Conservation (phyloP, 2,888 invertebrate species). For the Tenodera sinensis region DNA sequence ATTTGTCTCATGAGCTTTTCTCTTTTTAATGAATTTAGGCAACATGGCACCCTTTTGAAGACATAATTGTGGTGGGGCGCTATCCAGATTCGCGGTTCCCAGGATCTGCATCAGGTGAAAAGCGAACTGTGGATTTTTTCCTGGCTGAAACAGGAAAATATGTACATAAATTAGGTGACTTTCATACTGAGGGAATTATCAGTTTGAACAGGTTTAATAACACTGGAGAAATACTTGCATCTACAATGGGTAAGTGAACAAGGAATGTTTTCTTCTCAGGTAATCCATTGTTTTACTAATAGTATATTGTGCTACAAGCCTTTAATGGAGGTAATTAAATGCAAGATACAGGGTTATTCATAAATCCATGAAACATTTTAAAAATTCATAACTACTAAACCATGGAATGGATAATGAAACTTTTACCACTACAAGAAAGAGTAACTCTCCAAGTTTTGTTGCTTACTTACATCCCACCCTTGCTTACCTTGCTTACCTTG, state of each 20-base stretch:
- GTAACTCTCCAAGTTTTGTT: too few species aligned
- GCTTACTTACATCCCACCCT: too few species aligned
- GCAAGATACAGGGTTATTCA: too few species aligned
- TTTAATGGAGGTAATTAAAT: too few species aligned
- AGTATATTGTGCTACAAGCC: too few species aligned
- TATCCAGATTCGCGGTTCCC: slow-evolving; percentile 40
- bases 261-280: not conserved
- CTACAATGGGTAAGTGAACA: not conserved
- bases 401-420: too few species aligned
- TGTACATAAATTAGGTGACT: slow-evolving; percentile 36
- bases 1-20: not conserved
- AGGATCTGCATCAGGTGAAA: slow-evolving; percentile 33
- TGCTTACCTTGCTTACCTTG: too few species aligned
- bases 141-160: slow-evolving; percentile 40
- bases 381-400: too few species aligned
- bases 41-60: slow-evolving; percentile 46
- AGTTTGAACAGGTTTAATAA: slow-evolving; percentile 42
- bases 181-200: slow-evolving; percentile 34
- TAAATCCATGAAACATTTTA: too few species aligned
- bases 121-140: slow-evolving; percentile 43
- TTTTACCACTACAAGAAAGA: too few species aligned
- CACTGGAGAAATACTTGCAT: slow-evolving; percentile 40
- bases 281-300: too few species aligned
- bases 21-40: slow-evolving; percentile 38
- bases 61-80: slow-evolving; percentile 45